These are phyloP conservation scores for Lamellibrachia luymesi DNA, from an alignment of 1,140 invertebrate genomes.

Conservation along the genomic window DNA sequence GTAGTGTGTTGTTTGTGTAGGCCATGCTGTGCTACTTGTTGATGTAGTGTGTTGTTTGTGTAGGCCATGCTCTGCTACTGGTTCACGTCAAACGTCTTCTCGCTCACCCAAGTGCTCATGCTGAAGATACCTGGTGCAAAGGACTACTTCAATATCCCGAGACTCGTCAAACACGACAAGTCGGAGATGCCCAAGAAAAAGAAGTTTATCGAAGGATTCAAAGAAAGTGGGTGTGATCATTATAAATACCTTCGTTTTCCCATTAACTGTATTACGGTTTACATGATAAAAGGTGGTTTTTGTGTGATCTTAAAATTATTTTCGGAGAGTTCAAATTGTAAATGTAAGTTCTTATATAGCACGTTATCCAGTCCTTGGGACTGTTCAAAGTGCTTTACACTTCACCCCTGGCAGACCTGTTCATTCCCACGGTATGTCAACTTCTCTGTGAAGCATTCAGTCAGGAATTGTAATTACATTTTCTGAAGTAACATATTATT, in stretches of 20 bases:
- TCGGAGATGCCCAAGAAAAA: conserved; percentile 68
- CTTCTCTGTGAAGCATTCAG: no score
- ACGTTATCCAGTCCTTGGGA: no score
- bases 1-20: not conserved
- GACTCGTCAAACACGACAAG: conserved; percentile 62
- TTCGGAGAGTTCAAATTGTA: not conserved
- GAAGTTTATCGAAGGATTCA: conserved; percentile 74
- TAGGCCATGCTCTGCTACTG: conserved; percentile 84
- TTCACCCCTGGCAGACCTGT: no score
- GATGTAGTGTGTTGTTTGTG: not conserved
- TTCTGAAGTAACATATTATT: no score
- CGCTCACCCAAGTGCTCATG: conserved; percentile 76
- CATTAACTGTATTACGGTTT: not conserved
- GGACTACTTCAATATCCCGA: conserved; percentile 77
- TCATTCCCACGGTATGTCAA: no score
- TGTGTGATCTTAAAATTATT: no score
- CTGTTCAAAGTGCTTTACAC: no score
- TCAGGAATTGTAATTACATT: no score
- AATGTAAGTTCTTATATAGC: no score
- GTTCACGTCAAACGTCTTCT: conserved; percentile 85
- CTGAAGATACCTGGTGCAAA: conserved; percentile 75
- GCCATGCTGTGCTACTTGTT: conserved; percentile 31
- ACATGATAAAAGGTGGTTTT: conserved; percentile 6
- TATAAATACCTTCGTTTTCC: not conserved
- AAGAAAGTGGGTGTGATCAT: conserved; percentile 69